phyloP scores from a whole-genome alignment of 2,113 vertebrate genomes.

The Halcyon senegalensis region DNA sequence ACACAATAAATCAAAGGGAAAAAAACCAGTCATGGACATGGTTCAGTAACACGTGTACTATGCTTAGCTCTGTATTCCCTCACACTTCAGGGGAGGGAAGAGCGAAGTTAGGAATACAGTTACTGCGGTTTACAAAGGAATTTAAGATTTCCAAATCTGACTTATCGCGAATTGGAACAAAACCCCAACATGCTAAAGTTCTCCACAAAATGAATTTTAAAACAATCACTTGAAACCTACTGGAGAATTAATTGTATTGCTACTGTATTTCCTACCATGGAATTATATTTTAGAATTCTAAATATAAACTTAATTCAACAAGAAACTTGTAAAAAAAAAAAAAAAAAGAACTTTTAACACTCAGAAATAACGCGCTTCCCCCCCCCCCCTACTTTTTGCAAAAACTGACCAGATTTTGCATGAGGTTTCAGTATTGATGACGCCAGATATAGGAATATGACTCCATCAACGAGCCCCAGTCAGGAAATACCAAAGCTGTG shows the following conservation, averaged over 20 bases:
- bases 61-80: not conserved
- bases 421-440: not conserved
- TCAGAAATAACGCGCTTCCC: not conserved
- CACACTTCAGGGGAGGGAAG: not conserved
- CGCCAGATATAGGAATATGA: constrained; percentile 49
- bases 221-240: not conserved
- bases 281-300: not conserved
- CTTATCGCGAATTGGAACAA: not conserved
- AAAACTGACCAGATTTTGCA: not conserved
- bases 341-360: not conserved
- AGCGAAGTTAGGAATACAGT: not conserved
- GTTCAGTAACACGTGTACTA: not conserved
- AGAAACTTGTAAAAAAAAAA: not conserved
- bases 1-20: not conserved
- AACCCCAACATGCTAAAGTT: not conserved
- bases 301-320: not conserved
- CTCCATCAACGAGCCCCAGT: constrained; percentile 22
- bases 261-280: not conserved
- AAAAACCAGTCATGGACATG: not conserved
- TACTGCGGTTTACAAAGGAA: not conserved
- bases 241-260: not conserved
- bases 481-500: constrained; percentile 62
- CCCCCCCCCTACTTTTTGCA: not conserved
- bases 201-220: not conserved
- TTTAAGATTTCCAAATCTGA: not conserved